Evolutionary conservation across 2,888 invertebrate species (phyloP), one percentile per base, ranked within the genome.

Genomic region (Conops quadrifasciatus): DNA sequence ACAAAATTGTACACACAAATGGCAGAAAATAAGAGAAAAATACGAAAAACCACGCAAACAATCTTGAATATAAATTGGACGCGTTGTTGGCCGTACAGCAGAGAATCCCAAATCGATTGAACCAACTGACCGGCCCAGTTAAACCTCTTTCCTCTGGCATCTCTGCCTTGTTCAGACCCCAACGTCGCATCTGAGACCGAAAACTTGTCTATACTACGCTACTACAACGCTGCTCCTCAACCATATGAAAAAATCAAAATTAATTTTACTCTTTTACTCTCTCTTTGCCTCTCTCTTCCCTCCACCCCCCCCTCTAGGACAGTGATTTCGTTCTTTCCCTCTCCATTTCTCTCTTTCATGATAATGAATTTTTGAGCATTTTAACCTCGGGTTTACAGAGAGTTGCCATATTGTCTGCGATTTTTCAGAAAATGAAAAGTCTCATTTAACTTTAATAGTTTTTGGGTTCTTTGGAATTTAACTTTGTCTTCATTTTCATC

Each of bases 211-310:
- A 36, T 9, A 36, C 5, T 7, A 36, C 9, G 36, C 9, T 7
- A 68, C 47, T 62, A 51, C 53, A 56, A 24, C 69, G 26, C 56
- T 69, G 56, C 58, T 24, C 60, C 28, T 60, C 60, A 67, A 67
- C 59, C 58, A 26, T 51, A 58, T 28, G 45, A 36, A 67, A 47
- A 59, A 67, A 66, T 53, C 30, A 66, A 66, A 56, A 66, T 36
- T 53, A 59, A 45, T 51, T 47, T 49, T 67, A 36, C 36, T 58
- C 45, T 16, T 45, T 58, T 16, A 9, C 16, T 21, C 43, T 26
- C 16, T 26, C 51, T 49, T 51, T 36, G 11, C 26, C 7, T 21
- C 1, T 13, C 53, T 53, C 53, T 19, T 16, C 24, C 53, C 5
- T 36, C 4, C 36, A 36, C 9, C 9, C 36, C 36, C 36, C 36